phyloP scores from a whole-genome alignment of 2,113 vertebrate genomes.

The Calidris pugnax region DNA sequence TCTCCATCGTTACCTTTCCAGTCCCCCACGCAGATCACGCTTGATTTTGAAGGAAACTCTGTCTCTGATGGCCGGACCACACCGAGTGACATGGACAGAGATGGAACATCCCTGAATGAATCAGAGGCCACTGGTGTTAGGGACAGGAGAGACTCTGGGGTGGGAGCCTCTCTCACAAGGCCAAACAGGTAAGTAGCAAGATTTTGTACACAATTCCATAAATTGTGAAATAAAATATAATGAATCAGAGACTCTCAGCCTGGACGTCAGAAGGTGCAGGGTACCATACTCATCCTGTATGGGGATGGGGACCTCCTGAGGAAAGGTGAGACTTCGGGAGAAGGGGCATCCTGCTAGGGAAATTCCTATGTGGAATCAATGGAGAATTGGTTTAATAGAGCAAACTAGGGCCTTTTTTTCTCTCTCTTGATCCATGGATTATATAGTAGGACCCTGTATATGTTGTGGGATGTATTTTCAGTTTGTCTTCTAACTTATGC shows the following conservation, averaged over 20 bases:
- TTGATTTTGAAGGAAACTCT: slow-evolving; percentile 92
- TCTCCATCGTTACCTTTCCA: slow-evolving; percentile 60
- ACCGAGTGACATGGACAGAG: slow-evolving; percentile 86
- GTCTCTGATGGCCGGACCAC: slow-evolving; percentile 86
- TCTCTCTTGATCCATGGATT: neutral
- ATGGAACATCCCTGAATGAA: slow-evolving; percentile 86
- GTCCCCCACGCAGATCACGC: slow-evolving; percentile 81
- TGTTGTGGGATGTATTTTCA: neutral
- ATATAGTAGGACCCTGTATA: neutral
- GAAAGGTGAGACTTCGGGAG: neutral
- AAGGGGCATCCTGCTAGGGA: neutral
- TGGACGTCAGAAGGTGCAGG: neutral
- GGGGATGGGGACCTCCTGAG: neutral
- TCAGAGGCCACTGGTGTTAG: slow-evolving; percentile 81
- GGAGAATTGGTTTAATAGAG: neutral
- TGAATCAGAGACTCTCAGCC: neutral
- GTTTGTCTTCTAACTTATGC: neutral
- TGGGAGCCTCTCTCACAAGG: slow-evolving; percentile 92
- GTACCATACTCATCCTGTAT: neutral
- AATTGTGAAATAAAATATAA: neutral
- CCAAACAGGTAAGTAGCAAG: slow-evolving; percentile 85
- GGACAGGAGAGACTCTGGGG: slow-evolving; percentile 94
- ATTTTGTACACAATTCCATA: neutral
- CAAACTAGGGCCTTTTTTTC: neutral
- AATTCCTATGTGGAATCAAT: neutral